Evolutionary conservation across 2,888 invertebrate species (phyloP).

Genomic region (Thalpophila matura): DNA sequence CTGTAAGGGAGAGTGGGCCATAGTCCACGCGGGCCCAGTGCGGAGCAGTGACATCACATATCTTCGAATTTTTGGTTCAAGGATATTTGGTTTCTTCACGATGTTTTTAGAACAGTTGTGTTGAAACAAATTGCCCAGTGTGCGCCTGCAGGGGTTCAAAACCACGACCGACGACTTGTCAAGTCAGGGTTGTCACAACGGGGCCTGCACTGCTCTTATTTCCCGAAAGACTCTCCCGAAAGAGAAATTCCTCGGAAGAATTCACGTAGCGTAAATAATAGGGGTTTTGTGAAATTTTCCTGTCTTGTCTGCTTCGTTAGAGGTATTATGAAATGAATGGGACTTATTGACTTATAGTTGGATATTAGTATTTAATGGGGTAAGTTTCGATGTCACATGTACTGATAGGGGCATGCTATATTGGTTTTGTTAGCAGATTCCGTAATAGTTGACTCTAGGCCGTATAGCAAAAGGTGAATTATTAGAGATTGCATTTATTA

Average conservation of each 20-base stretch:
- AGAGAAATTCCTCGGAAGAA: conserved; percentile 37
- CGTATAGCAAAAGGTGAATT: too few species aligned
- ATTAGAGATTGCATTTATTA: neutral
- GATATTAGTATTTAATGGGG: neutral
- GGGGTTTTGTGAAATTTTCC: conserved; percentile 27
- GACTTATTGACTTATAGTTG: conserved; percentile 40
- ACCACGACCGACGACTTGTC: too few species aligned
- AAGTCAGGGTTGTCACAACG: too few species aligned
- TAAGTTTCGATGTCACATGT: neutral
- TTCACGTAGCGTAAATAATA: conserved; percentile 43
- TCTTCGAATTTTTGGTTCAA: too few species aligned
- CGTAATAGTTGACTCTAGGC: neutral
- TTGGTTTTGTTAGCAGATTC: neutral
- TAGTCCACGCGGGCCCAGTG: too few species aligned
- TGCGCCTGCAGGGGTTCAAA: too few species aligned
- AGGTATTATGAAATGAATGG: conserved; percentile 25
- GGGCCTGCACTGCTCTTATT: too few species aligned
- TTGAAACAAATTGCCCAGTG: too few species aligned
- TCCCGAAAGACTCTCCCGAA: conserved; percentile 2
- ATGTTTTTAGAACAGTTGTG: too few species aligned
- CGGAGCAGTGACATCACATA: too few species aligned
- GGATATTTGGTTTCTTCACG: too few species aligned
- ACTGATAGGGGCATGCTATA: neutral
- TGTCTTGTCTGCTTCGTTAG: conserved; percentile 39
- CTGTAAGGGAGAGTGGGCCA: too few species aligned